Percentiles rank a stretch among this genome's conserved stretches.
phyloP scores from a whole-genome alignment of 2,888 invertebrate genomes.

The Drosophila sordidapex region DNA sequence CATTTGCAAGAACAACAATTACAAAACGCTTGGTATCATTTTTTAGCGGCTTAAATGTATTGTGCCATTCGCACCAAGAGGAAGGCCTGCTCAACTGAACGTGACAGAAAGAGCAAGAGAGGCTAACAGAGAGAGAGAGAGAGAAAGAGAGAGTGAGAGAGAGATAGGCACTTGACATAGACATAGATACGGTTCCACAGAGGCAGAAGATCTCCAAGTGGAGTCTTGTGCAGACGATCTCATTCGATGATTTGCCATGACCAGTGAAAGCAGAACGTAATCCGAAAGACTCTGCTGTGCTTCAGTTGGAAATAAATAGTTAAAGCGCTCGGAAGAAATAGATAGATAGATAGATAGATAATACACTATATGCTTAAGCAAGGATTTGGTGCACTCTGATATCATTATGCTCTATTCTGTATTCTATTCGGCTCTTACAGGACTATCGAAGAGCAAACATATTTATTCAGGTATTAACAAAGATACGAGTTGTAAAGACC shows the following conservation, averaged over 20 bases:
- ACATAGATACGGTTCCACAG: conserved; percentile 38
- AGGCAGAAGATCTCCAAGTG: conserved; percentile 24
- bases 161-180: conserved; percentile 53
- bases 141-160: background rate
- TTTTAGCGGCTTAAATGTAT: conserved; percentile 69
- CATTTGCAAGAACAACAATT: conserved; percentile 17
- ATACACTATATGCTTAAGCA: conserved; percentile 9
- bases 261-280: conserved; percentile 74
- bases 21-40: conserved; percentile 69
- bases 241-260: conserved; percentile 57
- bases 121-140: background rate
- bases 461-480: background rate
- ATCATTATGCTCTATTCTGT: fast-evolving
- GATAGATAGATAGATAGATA: background rate
- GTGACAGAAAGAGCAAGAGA: conserved; percentile 43
- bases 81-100: conserved; percentile 57
- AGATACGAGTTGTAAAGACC: background rate
- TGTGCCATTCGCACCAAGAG: conserved; percentile 42
- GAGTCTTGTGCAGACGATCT: conserved; percentile 28
- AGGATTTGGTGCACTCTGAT: background rate
- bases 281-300: conserved; percentile 41
- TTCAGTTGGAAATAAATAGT: conserved; percentile 30
- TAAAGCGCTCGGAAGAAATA: background rate
- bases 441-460: background rate
- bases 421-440: background rate